phyloP scores from a whole-genome alignment of 2,797 vertebrate species.

The Chelmon rostratus region DNA sequence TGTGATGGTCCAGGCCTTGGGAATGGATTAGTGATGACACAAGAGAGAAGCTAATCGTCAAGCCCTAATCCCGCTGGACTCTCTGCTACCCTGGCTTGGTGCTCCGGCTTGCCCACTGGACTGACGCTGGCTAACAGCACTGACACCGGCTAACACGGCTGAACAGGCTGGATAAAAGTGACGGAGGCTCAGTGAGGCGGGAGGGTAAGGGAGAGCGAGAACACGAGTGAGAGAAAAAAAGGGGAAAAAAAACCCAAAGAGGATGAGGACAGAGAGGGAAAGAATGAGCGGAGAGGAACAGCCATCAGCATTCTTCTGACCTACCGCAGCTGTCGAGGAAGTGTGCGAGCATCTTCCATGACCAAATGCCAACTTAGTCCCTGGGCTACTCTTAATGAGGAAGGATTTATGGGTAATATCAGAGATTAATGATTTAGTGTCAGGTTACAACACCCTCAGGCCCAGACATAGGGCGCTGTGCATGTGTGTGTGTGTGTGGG shows the following conservation, averaged over 20 bases:
- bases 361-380: constrained; percentile 79
- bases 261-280: constrained; percentile 26
- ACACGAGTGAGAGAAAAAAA: constrained; percentile 8
- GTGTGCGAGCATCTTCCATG: constrained; percentile 67
- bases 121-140: constrained; percentile 45
- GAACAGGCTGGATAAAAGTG: constrained; percentile 59
- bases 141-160: constrained; percentile 53
- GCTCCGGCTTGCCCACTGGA: constrained; percentile 50
- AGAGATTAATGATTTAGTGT: constrained; percentile 82
- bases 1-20: constrained; percentile 52
- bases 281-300: constrained; percentile 45
- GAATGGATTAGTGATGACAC: constrained; percentile 79
- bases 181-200: constrained; percentile 27
- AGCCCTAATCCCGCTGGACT: constrained; percentile 74
- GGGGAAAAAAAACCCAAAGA: neutral
- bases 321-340: constrained; percentile 56
- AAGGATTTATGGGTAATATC: constrained; percentile 82
- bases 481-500: constrained; percentile 18
- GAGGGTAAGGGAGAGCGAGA: constrained; percentile 17
- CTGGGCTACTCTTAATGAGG: constrained; percentile 79
- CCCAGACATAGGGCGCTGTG: constrained; percentile 34
- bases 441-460: constrained; percentile 75
- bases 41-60: constrained; percentile 77
- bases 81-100: constrained; percentile 49
- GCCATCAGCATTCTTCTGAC: constrained; percentile 68